These are phyloP conservation scores for Melanocharis versteri DNA, from an alignment of 2,113 vertebrate species.

Conservation along the genomic window DNA sequence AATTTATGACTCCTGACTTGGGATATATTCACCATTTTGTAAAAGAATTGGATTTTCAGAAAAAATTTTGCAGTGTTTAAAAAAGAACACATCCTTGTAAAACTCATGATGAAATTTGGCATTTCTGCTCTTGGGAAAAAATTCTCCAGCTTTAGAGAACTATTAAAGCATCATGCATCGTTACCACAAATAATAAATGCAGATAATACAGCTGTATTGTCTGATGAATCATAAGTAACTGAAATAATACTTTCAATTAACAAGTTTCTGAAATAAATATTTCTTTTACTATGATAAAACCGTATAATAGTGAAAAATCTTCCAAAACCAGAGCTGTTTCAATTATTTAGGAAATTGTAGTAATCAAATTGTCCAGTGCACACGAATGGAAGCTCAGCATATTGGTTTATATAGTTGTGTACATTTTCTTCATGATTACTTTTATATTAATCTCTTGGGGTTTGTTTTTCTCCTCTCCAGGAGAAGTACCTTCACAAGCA, in stretches of 20 bases:
- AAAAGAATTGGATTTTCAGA: background rate
- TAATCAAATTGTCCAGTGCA: background rate
- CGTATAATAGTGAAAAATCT: background rate
- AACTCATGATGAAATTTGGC: background rate
- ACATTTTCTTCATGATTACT: background rate
- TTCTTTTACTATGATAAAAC: background rate
- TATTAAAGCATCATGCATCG: background rate
- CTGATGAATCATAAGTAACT: slow-evolving; percentile 20
- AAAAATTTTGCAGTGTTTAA: background rate
- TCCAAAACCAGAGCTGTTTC: background rate
- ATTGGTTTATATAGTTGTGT: background rate
- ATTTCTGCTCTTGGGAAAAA: slow-evolving; percentile 8
- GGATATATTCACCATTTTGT: background rate
- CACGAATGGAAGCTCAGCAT: background rate
- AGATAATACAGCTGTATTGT: background rate
- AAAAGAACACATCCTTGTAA: background rate
- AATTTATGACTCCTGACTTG: background rate
- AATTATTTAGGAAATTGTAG: background rate
- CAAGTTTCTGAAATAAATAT: background rate
- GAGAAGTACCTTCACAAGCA: background rate
- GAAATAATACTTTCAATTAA: background rate
- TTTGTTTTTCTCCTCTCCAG: background rate
- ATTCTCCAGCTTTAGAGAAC: background rate
- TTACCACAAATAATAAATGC: slow-evolving; percentile 21
- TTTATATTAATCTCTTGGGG: background rate